These are phyloP conservation scores for Corella eumyota DNA, from an alignment of 23 tunicate genomes.

Conservation along the genomic window DNA sequence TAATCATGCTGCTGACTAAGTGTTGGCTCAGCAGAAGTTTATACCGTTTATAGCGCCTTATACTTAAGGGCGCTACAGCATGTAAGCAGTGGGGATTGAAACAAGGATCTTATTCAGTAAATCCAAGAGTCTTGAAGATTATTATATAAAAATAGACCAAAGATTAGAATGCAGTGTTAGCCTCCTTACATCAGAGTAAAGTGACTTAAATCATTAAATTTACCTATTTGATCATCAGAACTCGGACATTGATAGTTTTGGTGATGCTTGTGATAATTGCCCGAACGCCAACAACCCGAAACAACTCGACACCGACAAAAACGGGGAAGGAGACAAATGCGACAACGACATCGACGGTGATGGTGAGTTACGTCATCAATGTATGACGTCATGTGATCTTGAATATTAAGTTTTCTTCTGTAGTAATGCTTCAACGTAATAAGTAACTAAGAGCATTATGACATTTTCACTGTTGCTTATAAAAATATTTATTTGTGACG, in stretches of 20 bases:
- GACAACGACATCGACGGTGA: slow-evolving; percentile 83
- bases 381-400: no score
- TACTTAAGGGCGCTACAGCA: no score
- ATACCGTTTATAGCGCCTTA: no score
- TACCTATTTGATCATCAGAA: slow-evolving; percentile 15
- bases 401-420: background rate
- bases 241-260: slow-evolving; percentile 46
- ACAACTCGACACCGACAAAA: slow-evolving; percentile 59
- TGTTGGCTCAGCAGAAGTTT: no score
- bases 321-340: slow-evolving; percentile 74
- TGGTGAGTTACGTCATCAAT: slow-evolving; percentile 19
- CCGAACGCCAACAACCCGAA: slow-evolving; percentile 38
- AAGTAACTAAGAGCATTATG: background rate
- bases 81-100: no score
- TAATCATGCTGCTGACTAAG: no score
- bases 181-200: no score
- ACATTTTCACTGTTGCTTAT: background rate
- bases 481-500: background rate
- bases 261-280: slow-evolving; percentile 92
- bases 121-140: no score
- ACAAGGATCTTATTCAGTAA: no score
- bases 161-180: no score
- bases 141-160: no score
- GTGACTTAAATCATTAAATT: no score
- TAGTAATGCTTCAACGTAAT: background rate